Conservation (phyloP, 2,888 invertebrate genomes). For the Melitaea athalia region DNA sequence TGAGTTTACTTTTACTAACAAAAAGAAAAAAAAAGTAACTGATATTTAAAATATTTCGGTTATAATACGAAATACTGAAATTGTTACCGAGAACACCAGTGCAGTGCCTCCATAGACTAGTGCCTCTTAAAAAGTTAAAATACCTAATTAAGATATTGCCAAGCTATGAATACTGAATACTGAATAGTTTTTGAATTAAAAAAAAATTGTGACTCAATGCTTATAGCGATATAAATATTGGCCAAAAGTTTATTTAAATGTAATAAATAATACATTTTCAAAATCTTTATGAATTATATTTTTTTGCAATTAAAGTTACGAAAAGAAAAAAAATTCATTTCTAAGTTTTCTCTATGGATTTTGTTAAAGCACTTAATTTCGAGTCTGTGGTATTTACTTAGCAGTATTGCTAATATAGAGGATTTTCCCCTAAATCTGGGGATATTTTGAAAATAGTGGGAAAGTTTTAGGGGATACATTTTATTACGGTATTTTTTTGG, state of each 20-base stretch:
- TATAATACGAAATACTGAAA: slow-evolving; percentile 64
- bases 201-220: background rate
- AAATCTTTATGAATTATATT: too few relatives aligned
- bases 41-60: slow-evolving; percentile 70
- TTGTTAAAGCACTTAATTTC: too few relatives aligned
- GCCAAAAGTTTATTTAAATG: background rate
- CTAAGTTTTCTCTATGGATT: background rate
- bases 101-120: too few relatives aligned
- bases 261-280: too few relatives aligned
- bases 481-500: too few relatives aligned
- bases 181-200: background rate
- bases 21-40: slow-evolving; percentile 47
- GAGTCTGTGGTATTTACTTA: background rate
- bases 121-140: too few relatives aligned
- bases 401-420: too few relatives aligned
- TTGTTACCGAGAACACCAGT: slow-evolving; percentile 58
- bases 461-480: too few relatives aligned
- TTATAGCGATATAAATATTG: background rate
- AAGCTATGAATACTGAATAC: too few relatives aligned
- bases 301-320: too few relatives aligned
- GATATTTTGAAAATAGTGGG: too few relatives aligned
- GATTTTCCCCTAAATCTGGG: too few relatives aligned
- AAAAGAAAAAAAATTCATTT: background rate
- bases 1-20: slow-evolving; percentile 47
- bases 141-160: slow-evolving; percentile 29